Evolutionary conservation across 1,140 invertebrate genomes (phyloP).

Genomic region (Fopius arisanus): DNA sequence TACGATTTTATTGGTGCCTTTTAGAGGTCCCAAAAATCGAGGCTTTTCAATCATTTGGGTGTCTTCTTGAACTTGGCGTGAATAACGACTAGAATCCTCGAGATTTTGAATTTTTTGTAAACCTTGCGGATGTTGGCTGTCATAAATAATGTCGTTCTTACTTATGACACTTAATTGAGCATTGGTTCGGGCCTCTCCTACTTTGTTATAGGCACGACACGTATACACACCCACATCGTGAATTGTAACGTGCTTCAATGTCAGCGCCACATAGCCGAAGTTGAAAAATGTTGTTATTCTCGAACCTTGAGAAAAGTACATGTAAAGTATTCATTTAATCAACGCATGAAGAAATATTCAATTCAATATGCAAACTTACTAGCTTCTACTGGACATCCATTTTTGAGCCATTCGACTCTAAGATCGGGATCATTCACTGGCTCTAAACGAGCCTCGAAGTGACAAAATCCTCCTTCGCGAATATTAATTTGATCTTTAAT

Average conservation of each 20-base stretch:
- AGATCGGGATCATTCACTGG: conserved; percentile 92
- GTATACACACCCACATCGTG: conserved; percentile 93
- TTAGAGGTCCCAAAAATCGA: conserved; percentile 84
- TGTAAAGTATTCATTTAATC: too few relatives aligned
- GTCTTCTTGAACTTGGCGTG: conserved; percentile 75
- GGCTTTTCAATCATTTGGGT: conserved; percentile 79
- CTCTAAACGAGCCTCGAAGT: conserved; percentile 94
- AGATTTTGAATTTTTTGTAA: conserved; percentile 88
- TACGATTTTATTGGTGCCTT: conserved; percentile 91
- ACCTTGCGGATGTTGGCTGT: conserved; percentile 86
- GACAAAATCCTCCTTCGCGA: conserved; percentile 92
- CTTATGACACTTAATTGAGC: conserved; percentile 88
- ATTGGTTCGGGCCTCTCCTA: conserved; percentile 88
- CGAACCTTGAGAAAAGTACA: conserved; percentile 70
- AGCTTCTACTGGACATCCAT: conserved; percentile 88
- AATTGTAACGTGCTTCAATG: conserved; percentile 90
- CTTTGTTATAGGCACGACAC: conserved; percentile 85
- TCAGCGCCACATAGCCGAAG: conserved; percentile 95
- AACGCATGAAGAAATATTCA: too few relatives aligned
- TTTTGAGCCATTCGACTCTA: conserved; percentile 94
- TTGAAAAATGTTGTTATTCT: conserved; percentile 95
- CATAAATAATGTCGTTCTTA: conserved; percentile 84
- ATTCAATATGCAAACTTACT: conserved; percentile 63
- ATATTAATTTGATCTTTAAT: conserved; percentile 89
- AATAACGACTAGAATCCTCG: conserved; percentile 81